Evolutionary conservation across 2,888 invertebrate genomes (phyloP), one percentile per base, ranked within the genome.

Genomic region (Poecilus cupreus): DNA sequence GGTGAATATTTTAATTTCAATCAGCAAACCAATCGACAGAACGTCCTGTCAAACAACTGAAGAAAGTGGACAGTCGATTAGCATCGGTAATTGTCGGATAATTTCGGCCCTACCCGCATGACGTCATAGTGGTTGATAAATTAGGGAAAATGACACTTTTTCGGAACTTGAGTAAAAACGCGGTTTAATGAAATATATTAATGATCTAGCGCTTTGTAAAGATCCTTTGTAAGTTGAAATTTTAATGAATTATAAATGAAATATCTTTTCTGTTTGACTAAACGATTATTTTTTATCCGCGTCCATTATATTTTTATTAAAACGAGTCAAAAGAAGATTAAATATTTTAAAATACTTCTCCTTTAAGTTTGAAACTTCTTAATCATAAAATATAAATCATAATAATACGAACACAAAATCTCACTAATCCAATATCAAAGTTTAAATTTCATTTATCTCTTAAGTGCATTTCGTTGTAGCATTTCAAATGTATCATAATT

Each of bases 1-100:
- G 24, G 32, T 16, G 74, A 74, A 74, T 74, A 74, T 74, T 74
- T 74, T 46, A 74, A 74, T 49, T 74, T 74, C 32, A 74, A 72
- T 46, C 74, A 32, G 49, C 72, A 22, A 3, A 68, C 37, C 37
- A 68, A 68, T 68, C 39, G 32, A 68, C 64, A 16, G 37, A 68
- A 54, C 54, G 54, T 26, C 32, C 32, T 60, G 60, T 60, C 60
- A 22, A 54, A 13, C 22, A 32, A 46, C 5, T 46, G 46, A 24
- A 68, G 37, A 37, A 68, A 68, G 64, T 68, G 64, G 64, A 64
- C 64, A 37, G 64, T 37, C 32, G 64, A 68, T 68, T 68, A 37
- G 64, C 64, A 68, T 68, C 37, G 18, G 64, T 68, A 68, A 68
- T 60, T 60, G 60, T 60, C 8, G 64, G 16, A 6, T 26, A 32